Conservation (phyloP, 2,797 vertebrate genomes). For the Pantherophis vulpinus region DNA sequence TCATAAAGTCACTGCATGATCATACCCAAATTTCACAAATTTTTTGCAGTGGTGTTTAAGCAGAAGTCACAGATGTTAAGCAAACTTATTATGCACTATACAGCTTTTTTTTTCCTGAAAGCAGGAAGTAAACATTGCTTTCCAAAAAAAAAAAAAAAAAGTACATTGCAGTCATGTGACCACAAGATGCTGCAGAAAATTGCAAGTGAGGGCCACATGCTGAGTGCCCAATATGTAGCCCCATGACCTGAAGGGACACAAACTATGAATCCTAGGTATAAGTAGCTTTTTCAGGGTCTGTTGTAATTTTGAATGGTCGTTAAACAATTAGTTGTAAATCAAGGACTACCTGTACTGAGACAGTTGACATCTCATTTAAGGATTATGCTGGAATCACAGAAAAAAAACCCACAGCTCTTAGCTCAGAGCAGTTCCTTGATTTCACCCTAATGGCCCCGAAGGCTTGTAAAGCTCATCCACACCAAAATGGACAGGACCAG, state of each 20-base stretch:
- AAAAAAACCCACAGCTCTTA: accelerated
- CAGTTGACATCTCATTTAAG: not conserved
- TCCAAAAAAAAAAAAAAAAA: not conserved
- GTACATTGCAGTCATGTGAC: not conserved
- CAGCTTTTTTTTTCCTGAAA: not conserved
- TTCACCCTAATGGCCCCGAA: not conserved
- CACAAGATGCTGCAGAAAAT: not conserved
- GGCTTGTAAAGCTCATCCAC: not conserved
- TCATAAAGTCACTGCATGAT: not conserved
- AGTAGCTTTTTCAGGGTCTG: not conserved
- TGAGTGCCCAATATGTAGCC: not conserved
- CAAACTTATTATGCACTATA: not conserved
- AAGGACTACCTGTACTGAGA: not conserved
- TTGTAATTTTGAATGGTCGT: not conserved
- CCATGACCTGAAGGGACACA: not conserved
- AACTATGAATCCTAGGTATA: not conserved
- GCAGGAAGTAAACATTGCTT: too few relatives aligned
- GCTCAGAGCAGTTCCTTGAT: not conserved
- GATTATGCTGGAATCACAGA: not conserved
- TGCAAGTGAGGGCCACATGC: not conserved
- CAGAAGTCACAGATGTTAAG: not conserved
- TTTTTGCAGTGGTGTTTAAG: not conserved
- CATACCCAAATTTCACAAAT: not conserved
- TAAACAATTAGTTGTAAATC: not conserved
- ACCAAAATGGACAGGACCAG: not conserved